These are phyloP conservation scores for Lepeophtheirus salmonis DNA, from an alignment of 1,140 invertebrate genomes.

Conservation along the genomic window DNA sequence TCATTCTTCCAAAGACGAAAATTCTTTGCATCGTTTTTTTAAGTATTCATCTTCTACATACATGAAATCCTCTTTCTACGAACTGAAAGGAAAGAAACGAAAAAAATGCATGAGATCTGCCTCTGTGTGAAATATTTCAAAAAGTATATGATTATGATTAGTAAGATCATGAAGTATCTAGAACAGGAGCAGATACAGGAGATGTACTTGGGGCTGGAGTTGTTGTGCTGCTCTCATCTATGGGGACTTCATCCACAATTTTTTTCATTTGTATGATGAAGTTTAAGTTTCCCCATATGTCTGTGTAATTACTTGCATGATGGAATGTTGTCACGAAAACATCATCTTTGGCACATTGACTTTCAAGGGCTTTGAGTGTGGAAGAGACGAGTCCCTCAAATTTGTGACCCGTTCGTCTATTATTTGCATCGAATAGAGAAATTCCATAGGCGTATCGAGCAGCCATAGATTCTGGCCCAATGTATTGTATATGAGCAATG, in stretches of 20 bases:
- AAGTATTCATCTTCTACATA: too few relatives aligned
- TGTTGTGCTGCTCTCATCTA: not conserved
- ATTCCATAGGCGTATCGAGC: slow-evolving; percentile 16
- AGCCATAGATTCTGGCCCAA: slow-evolving; percentile 17
- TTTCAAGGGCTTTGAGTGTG: slow-evolving; percentile 16
- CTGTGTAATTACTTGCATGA: slow-evolving; percentile 9
- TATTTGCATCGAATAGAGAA: slow-evolving; percentile 16
- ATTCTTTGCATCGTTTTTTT: too few relatives aligned
- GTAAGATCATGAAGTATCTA: too few relatives aligned
- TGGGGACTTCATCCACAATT: not conserved
- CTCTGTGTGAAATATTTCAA: too few relatives aligned
- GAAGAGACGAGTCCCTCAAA: slow-evolving; percentile 16
- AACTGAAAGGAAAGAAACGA: too few relatives aligned
- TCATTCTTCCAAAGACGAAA: too few relatives aligned
- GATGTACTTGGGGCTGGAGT: too few relatives aligned
- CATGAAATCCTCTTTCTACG: too few relatives aligned
- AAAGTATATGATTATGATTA: too few relatives aligned
- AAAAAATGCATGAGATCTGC: too few relatives aligned
- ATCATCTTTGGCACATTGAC: slow-evolving; percentile 13
- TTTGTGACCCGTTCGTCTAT: slow-evolving; percentile 8
- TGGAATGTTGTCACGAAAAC: slow-evolving; percentile 15
- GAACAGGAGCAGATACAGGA: too few relatives aligned
- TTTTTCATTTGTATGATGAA: slow-evolving; percentile 17
- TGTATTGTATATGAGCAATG: slow-evolving; percentile 16
- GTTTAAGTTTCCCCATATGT: slow-evolving; percentile 13